phyloP scores from a whole-genome alignment of 1,140 invertebrate genomes.

The Drosophila sechellia region DNA sequence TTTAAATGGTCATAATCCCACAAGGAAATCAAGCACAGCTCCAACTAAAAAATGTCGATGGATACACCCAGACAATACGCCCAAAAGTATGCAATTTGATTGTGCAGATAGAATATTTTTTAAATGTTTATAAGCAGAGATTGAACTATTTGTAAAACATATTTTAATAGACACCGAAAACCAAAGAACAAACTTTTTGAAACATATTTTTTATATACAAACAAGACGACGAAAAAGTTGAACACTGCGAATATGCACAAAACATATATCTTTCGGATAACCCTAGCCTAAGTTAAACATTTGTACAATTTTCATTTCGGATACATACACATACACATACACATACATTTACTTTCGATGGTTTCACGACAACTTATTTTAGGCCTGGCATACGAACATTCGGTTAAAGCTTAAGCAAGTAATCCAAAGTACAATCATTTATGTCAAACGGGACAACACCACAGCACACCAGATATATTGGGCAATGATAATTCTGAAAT shows the following conservation, averaged over 20 bases:
- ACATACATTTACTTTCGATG: slow-evolving; percentile 61
- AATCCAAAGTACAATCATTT: slow-evolving; percentile 83
- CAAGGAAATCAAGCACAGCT: slow-evolving; percentile 45
- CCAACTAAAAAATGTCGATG: slow-evolving; percentile 39
- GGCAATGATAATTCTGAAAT: slow-evolving; percentile 15
- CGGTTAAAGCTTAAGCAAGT: slow-evolving; percentile 74
- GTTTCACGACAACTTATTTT: slow-evolving; percentile 67
- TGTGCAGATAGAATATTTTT: slow-evolving; percentile 77
- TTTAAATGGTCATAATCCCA: slow-evolving; percentile 54
- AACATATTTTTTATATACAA: slow-evolving; percentile 69
- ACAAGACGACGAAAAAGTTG: slow-evolving; percentile 18
- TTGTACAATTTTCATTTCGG: slow-evolving; percentile 41
- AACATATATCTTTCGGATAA: slow-evolving; percentile 59
- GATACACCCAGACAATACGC: slow-evolving; percentile 77
- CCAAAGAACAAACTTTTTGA: slow-evolving; percentile 64
- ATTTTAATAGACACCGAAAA: slow-evolving; percentile 73
- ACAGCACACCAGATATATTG: slow-evolving; percentile 34
- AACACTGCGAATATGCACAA: slow-evolving; percentile 65
- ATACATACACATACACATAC: neutral
- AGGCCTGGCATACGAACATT: slow-evolving; percentile 44
- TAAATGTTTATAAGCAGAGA: slow-evolving; percentile 74
- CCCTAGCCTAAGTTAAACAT: slow-evolving; percentile 70
- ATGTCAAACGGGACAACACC: slow-evolving; percentile 79
- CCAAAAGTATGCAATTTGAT: slow-evolving; percentile 76
- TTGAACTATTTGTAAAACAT: slow-evolving; percentile 73